Conservation (phyloP, 2,113 vertebrate genomes). For the Lethenteron reissneri region DNA sequence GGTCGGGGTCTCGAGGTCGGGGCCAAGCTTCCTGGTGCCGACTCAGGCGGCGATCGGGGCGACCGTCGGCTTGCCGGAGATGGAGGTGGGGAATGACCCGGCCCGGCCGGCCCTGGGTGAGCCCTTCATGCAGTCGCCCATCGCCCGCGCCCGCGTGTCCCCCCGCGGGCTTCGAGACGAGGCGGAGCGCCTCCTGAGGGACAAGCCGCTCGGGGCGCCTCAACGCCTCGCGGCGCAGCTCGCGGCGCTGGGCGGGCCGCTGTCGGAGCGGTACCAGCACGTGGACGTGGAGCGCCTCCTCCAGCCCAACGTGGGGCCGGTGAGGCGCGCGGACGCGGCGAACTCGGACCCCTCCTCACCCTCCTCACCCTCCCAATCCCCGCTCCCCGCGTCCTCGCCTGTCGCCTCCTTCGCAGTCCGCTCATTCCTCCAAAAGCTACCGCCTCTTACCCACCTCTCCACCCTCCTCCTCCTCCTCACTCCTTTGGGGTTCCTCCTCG, state of each 20-base stretch:
- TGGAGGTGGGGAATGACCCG: not conserved
- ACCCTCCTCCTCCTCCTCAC: not conserved
- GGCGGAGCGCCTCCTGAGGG: constrained; percentile 16
- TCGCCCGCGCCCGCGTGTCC: constrained; percentile 14
- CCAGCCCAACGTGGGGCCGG: not conserved
- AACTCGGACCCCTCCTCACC: not conserved
- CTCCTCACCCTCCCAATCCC: not conserved
- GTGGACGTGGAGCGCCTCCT: constrained; percentile 19
- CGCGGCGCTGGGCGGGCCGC: constrained; percentile 16
- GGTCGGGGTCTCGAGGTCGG: too few species aligned
- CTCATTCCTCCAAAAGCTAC: not conserved
- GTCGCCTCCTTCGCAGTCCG: not conserved
- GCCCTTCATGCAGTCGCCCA: not conserved
- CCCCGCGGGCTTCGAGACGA: constrained; percentile 15
- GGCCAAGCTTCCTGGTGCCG: too few species aligned
- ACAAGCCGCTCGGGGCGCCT: constrained; percentile 17
- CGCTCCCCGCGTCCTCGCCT: not conserved
- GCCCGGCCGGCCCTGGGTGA: constrained; percentile 11
- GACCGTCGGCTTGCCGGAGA: not conserved
- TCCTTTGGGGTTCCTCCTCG: not conserved
- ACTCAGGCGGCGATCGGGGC: not conserved
- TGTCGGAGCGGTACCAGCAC: constrained; percentile 21
- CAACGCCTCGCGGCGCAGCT: constrained; percentile 18
- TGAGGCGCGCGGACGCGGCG: constrained; percentile 15
- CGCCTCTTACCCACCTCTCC: not conserved